Conservation (phyloP, 2,888 invertebrate species). For the Acronicta aceris region DNA sequence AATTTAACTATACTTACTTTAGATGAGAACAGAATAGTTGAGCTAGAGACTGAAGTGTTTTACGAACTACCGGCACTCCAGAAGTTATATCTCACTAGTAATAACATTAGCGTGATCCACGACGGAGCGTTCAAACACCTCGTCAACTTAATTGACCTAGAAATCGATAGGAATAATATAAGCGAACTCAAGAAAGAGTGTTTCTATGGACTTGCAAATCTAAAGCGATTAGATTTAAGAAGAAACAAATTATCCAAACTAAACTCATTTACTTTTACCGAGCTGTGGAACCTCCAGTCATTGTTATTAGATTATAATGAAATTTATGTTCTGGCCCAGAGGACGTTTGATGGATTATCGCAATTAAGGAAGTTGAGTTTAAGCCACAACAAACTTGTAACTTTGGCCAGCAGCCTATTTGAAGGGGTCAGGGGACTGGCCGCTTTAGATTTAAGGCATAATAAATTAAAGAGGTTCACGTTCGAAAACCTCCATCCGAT, state of each 20-base stretch:
- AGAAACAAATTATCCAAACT: slow-evolving; percentile 93
- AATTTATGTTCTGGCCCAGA: slow-evolving; percentile 92
- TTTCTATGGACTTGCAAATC: slow-evolving; percentile 93
- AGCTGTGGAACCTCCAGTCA: slow-evolving; percentile 92
- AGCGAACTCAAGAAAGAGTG: slow-evolving; percentile 93
- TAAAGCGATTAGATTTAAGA: slow-evolving; percentile 93
- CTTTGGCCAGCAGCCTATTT: slow-evolving; percentile 92
- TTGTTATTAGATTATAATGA: slow-evolving; percentile 92
- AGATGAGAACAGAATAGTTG: slow-evolving; percentile 93
- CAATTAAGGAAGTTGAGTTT: slow-evolving; percentile 92
- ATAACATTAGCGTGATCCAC: slow-evolving; percentile 95
- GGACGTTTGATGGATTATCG: slow-evolving; percentile 93
- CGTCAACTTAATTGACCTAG: slow-evolving; percentile 93
- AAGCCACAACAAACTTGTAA: slow-evolving; percentile 93
- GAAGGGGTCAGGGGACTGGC: slow-evolving; percentile 92
- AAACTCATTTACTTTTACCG: slow-evolving; percentile 94
- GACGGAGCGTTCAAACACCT: slow-evolving; percentile 94
- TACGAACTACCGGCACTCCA: slow-evolving; percentile 92
- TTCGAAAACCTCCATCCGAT: slow-evolving; percentile 93
- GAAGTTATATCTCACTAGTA: slow-evolving; percentile 95
- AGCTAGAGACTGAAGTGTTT: slow-evolving; percentile 93
- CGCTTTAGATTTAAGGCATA: slow-evolving; percentile 93
- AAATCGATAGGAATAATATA: slow-evolving; percentile 94
- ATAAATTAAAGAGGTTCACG: slow-evolving; percentile 93
- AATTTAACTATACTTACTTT: slow-evolving; percentile 92